Evolutionary conservation across 92 coral and sea anemone genomes (phyloP).

Genomic region (Phymanthus crucifer): DNA sequence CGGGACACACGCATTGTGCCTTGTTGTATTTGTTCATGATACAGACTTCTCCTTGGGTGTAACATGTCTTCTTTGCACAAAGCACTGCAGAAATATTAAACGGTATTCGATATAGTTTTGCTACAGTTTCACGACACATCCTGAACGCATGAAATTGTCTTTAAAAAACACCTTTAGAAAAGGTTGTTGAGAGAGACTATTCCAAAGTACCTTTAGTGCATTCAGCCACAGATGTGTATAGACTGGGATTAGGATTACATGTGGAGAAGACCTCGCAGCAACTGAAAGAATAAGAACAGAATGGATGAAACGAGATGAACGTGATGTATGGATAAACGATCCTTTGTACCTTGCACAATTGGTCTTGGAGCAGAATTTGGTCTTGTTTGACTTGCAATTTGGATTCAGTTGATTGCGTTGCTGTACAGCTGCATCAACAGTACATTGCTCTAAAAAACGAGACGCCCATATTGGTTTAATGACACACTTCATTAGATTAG

Average conservation of each 20-base stretch:
- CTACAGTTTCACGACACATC: no score
- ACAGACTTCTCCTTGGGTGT: slow-evolving; percentile 74
- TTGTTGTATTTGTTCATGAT: slow-evolving; percentile 55
- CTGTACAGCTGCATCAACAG: slow-evolving; percentile 20
- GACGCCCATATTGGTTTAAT: not conserved
- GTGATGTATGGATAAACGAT: not conserved
- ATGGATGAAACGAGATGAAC: not conserved
- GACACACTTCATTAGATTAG: not conserved
- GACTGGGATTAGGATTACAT: slow-evolving; percentile 57
- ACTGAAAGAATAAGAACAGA: slow-evolving; percentile 19
- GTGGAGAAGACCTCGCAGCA: slow-evolving; percentile 44
- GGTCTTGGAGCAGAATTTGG: slow-evolving; percentile 54
- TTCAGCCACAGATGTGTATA: slow-evolving; percentile 27
- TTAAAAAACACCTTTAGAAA: no score
- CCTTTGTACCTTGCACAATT: slow-evolving; percentile 47
- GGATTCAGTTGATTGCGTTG: slow-evolving; percentile 28
- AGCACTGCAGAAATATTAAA: slow-evolving; percentile 44
- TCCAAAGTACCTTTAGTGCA: slow-evolving; percentile 58
- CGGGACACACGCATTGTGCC: slow-evolving; percentile 69
- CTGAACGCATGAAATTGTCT: no score
- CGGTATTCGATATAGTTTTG: no score
- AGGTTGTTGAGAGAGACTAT: no score
- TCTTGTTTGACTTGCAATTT: slow-evolving; percentile 34
- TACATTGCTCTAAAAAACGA: slow-evolving; percentile 39
- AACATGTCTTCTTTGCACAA: slow-evolving; percentile 64